Percentiles rank a stretch among this genome's conserved stretches.
phyloP scores from a whole-genome alignment of 2,888 invertebrate genomes.

The Leuctra nigra region DNA sequence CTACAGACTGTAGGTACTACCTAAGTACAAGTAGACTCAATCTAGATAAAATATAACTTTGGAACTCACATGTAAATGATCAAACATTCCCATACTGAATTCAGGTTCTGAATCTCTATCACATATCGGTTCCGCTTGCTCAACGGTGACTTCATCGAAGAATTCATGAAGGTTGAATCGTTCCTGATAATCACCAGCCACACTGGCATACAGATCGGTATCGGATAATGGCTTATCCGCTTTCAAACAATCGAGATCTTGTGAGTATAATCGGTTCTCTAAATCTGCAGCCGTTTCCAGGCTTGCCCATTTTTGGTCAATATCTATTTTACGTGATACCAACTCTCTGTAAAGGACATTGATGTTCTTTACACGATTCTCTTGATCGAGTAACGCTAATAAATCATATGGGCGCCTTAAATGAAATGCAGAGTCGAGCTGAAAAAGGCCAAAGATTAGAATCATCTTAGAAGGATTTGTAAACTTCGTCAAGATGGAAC shows the following conservation, averaged over 20 bases:
- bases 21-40: no score
- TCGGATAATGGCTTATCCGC: slow-evolving; percentile 57
- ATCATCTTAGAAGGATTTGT: no score
- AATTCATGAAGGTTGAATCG: slow-evolving; percentile 38
- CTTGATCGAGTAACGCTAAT: slow-evolving; percentile 68
- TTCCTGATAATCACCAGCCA: slow-evolving; percentile 49
- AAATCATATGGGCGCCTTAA: slow-evolving; percentile 66
- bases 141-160: slow-evolving; percentile 5
- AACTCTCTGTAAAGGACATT: slow-evolving; percentile 57
- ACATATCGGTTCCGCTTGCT: slow-evolving; percentile 8
- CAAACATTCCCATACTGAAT: slow-evolving; percentile 57
- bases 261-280: slow-evolving; percentile 49
- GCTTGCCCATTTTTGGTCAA: slow-evolving; percentile 53
- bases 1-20: no score
- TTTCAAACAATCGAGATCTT: slow-evolving; percentile 57
- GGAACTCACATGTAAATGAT: slow-evolving; percentile 52
- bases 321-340: slow-evolving; percentile 51
- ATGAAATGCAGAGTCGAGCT: slow-evolving; percentile 68
- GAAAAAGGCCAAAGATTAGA: slow-evolving; percentile 36
- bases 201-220: slow-evolving; percentile 59
- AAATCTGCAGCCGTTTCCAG: slow-evolving; percentile 55
- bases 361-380: slow-evolving; percentile 56
- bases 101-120: slow-evolving; percentile 38
- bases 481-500: no score
- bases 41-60: no score